These are phyloP conservation scores for Gyrodactylus bullatarudis DNA, from an alignment of 1,140 invertebrate species.

Conservation along the genomic window DNA sequence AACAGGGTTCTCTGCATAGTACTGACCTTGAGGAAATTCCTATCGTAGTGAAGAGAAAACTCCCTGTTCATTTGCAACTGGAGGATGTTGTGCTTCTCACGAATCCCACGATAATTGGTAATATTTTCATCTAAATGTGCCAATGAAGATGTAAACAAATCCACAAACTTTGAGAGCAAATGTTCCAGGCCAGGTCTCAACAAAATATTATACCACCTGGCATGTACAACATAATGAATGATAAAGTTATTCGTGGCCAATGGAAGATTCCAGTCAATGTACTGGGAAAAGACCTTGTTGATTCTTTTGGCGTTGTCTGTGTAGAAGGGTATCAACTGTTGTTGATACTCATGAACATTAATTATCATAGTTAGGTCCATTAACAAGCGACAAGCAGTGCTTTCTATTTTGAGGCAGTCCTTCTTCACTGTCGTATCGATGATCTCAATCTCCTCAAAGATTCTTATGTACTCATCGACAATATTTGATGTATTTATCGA, in stretches of 20 bases:
- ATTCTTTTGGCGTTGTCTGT: not conserved
- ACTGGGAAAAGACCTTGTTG: not conserved
- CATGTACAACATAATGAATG: not conserved
- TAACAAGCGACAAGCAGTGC: not conserved
- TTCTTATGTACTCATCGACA: not conserved
- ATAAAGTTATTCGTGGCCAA: not conserved
- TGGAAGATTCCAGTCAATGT: not conserved
- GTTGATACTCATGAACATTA: not conserved
- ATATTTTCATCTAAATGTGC: not conserved
- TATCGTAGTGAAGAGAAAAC: not conserved
- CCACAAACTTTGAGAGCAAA: not conserved
- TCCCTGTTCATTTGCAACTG: not conserved
- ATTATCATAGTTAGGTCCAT: not conserved
- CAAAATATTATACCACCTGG: not conserved
- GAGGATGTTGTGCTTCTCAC: not conserved
- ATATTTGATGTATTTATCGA: not conserved
- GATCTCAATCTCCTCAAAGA: not conserved
- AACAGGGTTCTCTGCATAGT: not conserved
- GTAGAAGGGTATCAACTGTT: not conserved
- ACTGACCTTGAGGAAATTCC: not conserved
- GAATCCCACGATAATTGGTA: not conserved
- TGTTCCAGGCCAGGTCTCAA: not conserved
- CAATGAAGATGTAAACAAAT: not conserved
- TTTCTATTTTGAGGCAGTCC: not conserved
- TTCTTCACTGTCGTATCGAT: not conserved